Evolutionary conservation across 2,113 vertebrate genomes (phyloP).

Genomic region (Tetraodon nigroviridis): DNA sequence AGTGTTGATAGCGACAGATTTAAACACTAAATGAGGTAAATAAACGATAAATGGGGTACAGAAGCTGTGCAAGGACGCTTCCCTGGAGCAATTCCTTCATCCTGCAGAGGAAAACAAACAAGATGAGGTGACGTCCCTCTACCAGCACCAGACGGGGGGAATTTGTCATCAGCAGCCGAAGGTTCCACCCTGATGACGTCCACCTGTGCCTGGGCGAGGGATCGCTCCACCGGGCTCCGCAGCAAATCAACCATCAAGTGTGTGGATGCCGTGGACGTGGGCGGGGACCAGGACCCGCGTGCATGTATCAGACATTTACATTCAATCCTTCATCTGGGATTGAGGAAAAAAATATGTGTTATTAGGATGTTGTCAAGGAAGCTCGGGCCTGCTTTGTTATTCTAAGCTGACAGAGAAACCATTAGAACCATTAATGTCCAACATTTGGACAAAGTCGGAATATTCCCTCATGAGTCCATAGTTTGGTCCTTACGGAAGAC

Average conservation of each 20-base stretch:
- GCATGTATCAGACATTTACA: too few relatives aligned
- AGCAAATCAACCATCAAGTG: conserved; percentile 52
- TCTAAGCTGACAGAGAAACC: too few relatives aligned
- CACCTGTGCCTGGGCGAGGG: conserved; percentile 28
- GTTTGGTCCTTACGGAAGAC: too few relatives aligned
- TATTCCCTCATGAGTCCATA: too few relatives aligned
- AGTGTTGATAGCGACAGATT: too few relatives aligned
- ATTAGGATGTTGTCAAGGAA: too few relatives aligned
- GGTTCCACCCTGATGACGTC: conserved; percentile 11
- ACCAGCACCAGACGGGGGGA: conserved; percentile 10
- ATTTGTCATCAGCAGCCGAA: conserved; percentile 16
- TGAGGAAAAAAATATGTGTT: too few relatives aligned
- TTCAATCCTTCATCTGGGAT: too few relatives aligned
- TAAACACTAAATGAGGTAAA: background rate
- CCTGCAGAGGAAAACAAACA: conserved; percentile 7
- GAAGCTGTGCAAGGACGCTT: background rate
- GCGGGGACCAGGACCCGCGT: conserved; percentile 1
- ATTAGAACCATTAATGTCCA: too few relatives aligned
- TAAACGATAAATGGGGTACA: conserved; percentile 7
- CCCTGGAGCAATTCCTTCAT: background rate
- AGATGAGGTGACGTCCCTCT: conserved; percentile 12
- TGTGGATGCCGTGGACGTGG: background rate
- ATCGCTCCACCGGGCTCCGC: conserved; percentile 13
- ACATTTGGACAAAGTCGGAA: too few relatives aligned
- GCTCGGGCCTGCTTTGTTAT: too few relatives aligned